Evolutionary conservation across 2,113 vertebrate genomes (phyloP).

Genomic region (Merops nubicus): DNA sequence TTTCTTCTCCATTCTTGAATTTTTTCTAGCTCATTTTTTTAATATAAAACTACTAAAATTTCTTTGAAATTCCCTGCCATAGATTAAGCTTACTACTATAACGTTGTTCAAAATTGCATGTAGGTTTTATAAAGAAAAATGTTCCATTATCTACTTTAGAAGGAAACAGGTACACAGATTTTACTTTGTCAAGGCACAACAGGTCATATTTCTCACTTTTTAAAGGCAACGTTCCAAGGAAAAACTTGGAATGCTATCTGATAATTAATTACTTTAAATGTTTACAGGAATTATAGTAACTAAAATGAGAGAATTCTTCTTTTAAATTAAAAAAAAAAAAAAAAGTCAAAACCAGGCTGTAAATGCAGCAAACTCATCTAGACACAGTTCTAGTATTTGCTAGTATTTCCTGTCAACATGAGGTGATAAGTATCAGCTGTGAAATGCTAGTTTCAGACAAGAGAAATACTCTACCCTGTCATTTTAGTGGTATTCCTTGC

Average conservation of each 20-base stretch:
- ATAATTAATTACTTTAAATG: neutral
- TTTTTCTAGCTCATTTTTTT: neutral
- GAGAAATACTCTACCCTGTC: conserved; percentile 36
- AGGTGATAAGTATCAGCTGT: neutral
- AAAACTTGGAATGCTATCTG: neutral
- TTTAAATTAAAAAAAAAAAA: neutral
- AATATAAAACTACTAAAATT: neutral
- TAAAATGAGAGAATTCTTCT: neutral
- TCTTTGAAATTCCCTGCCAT: neutral
- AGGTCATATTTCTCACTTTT: neutral
- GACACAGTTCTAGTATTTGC: neutral
- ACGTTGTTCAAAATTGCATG: neutral
- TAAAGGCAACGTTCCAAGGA: neutral
- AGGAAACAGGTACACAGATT: neutral
- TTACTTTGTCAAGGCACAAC: neutral
- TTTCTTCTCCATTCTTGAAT: neutral
- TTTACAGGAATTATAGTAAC: conserved; percentile 2
- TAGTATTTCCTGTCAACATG: neutral
- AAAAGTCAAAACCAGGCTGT: neutral
- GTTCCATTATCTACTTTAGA: neutral
- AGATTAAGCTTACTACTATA: neutral
- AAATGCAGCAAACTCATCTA: conserved; percentile 28
- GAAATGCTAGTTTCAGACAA: conserved; percentile 33
- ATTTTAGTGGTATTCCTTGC: conserved; percentile 15
- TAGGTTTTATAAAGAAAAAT: neutral